A percentile compares a stretch with the other conserved stretches of the same genome.
Evolutionary conservation across 2,888 invertebrate genomes (phyloP).

Genomic region (Ceraclea dissimilis): DNA sequence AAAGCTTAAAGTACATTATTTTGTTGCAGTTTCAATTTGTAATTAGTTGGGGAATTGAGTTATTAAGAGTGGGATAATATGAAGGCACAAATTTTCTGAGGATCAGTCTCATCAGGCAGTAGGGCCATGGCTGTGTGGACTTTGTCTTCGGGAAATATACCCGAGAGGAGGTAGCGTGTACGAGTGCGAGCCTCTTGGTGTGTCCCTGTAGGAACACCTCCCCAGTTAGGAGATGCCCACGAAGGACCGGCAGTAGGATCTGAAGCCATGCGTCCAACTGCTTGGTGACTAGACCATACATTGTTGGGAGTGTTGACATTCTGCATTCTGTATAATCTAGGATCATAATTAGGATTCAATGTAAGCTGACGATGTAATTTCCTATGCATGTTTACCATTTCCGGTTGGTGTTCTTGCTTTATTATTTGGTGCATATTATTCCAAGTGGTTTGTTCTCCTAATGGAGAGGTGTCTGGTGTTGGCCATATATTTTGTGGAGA

Average conservation of each 20-base stretch:
- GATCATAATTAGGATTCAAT: constrained; percentile 74
- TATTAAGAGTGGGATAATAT: constrained; percentile 54
- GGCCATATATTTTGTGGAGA: constrained; percentile 27
- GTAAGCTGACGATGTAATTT: constrained; percentile 75
- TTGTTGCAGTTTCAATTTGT: too few species aligned
- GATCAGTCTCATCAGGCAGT: constrained; percentile 83
- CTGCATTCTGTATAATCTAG: constrained; percentile 50
- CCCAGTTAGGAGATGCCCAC: constrained; percentile 29
- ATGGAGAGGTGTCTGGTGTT: constrained; percentile 2
- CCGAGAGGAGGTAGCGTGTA: constrained; percentile 82
- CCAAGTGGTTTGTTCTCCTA: constrained; percentile 10
- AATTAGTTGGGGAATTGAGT: too few species aligned
- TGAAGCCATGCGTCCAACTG: constrained; percentile 66
- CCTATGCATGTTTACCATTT: constrained; percentile 59
- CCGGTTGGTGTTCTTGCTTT: constrained; percentile 28
- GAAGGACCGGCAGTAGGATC: constrained; percentile 53
- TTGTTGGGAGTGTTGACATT: constrained; percentile 24
- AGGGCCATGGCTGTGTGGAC: constrained; percentile 83
- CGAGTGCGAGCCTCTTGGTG: constrained; percentile 60
- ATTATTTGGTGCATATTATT: constrained; percentile 6
- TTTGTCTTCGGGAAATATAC: constrained; percentile 84
- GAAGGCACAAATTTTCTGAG: constrained; percentile 82
- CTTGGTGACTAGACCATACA: constrained; percentile 37
- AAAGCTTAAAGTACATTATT: too few species aligned
- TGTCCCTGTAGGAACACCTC: constrained; percentile 23